Evolutionary conservation across 2,113 vertebrate genomes (phyloP).

Genomic region (Phoxinus phoxinus): DNA sequence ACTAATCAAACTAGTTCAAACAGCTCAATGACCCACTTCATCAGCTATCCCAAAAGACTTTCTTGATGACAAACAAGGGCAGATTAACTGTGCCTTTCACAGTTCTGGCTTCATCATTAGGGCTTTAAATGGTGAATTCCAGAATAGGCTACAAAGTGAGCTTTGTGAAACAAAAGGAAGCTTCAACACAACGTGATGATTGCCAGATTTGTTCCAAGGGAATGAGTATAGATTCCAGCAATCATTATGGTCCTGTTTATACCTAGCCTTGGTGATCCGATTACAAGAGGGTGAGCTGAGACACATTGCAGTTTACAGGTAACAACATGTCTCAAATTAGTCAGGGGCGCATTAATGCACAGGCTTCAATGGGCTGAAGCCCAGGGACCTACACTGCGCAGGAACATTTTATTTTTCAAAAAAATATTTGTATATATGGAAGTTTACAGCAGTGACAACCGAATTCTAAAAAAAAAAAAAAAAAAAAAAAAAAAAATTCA

Average conservation of each 20-base stretch:
- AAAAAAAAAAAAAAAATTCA: too few species aligned
- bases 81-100: conserved; percentile 27
- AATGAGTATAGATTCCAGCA: not conserved
- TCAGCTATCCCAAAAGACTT: conserved; percentile 34
- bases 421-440: too few species aligned
- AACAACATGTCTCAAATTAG: not conserved
- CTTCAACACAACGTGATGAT: not conserved
- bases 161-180: conserved; percentile 2
- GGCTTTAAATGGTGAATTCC: not conserved
- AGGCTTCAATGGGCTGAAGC: too few species aligned
- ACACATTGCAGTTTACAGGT: not conserved
- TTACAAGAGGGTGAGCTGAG: not conserved
- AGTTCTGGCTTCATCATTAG: conserved; percentile 26
- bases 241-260: not conserved
- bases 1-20: conserved; percentile 48
- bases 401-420: too few species aligned
- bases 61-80: conserved; percentile 34
- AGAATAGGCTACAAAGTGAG: conserved; percentile 2
- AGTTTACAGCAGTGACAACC: too few species aligned
- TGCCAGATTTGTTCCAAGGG: not conserved
- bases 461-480: too few species aligned
- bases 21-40: conserved; percentile 44
- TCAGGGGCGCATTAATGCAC: too few species aligned
- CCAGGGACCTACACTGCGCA: too few species aligned
- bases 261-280: not conserved